Evolutionary conservation across 2,113 vertebrate genomes (phyloP), one percentile per base, ranked within the genome.

Genomic region (Panthera leo): DNA sequence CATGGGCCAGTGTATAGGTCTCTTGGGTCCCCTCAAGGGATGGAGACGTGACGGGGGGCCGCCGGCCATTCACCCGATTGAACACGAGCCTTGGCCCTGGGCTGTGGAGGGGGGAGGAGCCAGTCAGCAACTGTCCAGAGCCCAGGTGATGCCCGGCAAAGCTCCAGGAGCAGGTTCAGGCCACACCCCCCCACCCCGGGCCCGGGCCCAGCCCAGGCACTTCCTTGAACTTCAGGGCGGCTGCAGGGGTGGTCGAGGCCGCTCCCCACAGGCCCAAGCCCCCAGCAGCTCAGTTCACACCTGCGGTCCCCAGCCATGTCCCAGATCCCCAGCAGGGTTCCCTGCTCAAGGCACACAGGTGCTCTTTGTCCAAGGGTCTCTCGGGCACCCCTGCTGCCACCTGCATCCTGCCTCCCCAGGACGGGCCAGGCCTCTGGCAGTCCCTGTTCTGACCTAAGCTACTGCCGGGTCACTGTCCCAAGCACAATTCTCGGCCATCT

Each of bases 41-140:
- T 31, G 98, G 99, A 8, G 96, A 95, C 0, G 99, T 97, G 39
- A 98, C 88, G 7, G 98, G 99, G 7, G 99, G 99, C 94, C 99
- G 99, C 97, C 99, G 99, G 96, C 99, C 99, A 4, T 99, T 99
- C 97, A 99, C 99, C 53, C 99, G 99, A 92, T 99, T 99, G 98
- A 99, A 99, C 85, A 99, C 99, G 0, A 99, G 99, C 98, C 99
- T 99, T 1, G 99, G 99, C 0, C 99, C 98, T 0, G 99, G 98
- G 91, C 99, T 99, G 98, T 93, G 93, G 85, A 31, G 67, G 31
- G 93, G 70, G 79, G 48, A 83, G 53, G 91, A 76, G 63, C 89
- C 7, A 4, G 84, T 96, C 25, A 55, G 80, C 19, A 11, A 65
- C 13, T 1, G 16, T 53, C 75, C 78, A 55, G 29, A 42, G 27